Conservation (phyloP, 2,113 vertebrate species). For the Anoura caudifer region DNA sequence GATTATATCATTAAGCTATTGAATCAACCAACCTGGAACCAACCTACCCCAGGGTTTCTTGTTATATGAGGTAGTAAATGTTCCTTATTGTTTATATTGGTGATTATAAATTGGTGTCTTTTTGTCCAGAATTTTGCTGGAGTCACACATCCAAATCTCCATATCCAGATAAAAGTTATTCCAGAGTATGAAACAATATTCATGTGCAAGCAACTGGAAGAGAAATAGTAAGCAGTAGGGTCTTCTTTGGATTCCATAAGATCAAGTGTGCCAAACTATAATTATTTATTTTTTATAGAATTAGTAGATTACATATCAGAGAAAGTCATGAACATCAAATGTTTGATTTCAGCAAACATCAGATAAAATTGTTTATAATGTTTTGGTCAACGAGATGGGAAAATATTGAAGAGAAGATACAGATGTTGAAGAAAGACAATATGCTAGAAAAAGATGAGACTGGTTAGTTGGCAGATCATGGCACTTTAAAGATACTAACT, state of each 20-base stretch:
- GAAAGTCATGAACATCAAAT: background rate
- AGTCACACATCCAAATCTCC: background rate
- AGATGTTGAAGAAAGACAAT: background rate
- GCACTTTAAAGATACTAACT: background rate
- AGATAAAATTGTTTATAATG: background rate
- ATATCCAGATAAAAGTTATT: background rate
- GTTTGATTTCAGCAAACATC: background rate
- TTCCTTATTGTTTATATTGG: background rate
- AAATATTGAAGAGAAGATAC: background rate
- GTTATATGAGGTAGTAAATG: background rate
- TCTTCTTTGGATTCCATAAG: background rate
- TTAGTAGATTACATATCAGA: background rate
- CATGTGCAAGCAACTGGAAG: background rate
- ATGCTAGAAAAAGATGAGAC: background rate
- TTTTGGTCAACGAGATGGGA: background rate
- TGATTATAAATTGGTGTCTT: background rate
- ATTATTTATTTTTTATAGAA: background rate
- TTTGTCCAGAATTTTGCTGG: background rate
- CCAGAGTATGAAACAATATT: background rate
- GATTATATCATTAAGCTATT: background rate
- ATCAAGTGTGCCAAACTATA: background rate
- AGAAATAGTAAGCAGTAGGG: background rate
- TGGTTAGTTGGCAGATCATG: background rate
- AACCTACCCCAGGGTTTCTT: background rate
- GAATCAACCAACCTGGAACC: background rate